Evolutionary conservation across 2,888 invertebrate genomes (phyloP), one percentile per base, ranked within the genome.

Genomic region (Sialis fuliginosa): DNA sequence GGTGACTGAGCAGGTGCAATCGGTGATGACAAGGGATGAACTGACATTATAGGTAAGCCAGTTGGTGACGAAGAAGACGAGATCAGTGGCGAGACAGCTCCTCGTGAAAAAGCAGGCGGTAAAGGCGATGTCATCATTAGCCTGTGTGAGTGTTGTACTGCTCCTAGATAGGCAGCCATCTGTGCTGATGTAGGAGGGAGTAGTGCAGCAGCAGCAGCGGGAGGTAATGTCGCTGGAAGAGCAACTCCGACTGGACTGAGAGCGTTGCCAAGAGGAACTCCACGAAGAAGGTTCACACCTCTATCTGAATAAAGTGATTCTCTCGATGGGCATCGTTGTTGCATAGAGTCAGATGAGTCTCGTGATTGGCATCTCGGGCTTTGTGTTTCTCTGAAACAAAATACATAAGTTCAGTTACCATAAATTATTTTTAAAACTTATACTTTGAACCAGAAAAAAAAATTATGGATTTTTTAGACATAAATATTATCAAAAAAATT

Each of bases 351-450:
- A 47, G 72, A 73, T 49, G 87, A 87, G 61, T 86, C 86, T 58
- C 85, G 75, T 48, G 86, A 87, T 55, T 85, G 78, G 67, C 86
- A 86, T 60, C 86, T 76, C 53, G 85, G 84, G 66, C 82, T 84
- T 59, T 66, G 63, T 58, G 71, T 65, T 66, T 86, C 85, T 69
- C 86, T 87, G 77, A 12, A 77, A 75, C 68, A 71, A 70, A 70
- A 60, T 57, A 62, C 59, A 53, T 22, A 2, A 2, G 22, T 2
- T 22, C 4, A 22, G 22, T 22, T 22, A 22, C 22, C 22, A 22
- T 22, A 22, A 4, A 22, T 22, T 22, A 22, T 22, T 22, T 2
- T 22, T 22, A 22, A 22, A 22, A 22, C 4, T 22, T 22, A 22
- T 22, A 22, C 22, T 22, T 22, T 22, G 22, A 22, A 22, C 22